Conservation (phyloP, 2,888 invertebrate species). For the Agrochola lota region DNA sequence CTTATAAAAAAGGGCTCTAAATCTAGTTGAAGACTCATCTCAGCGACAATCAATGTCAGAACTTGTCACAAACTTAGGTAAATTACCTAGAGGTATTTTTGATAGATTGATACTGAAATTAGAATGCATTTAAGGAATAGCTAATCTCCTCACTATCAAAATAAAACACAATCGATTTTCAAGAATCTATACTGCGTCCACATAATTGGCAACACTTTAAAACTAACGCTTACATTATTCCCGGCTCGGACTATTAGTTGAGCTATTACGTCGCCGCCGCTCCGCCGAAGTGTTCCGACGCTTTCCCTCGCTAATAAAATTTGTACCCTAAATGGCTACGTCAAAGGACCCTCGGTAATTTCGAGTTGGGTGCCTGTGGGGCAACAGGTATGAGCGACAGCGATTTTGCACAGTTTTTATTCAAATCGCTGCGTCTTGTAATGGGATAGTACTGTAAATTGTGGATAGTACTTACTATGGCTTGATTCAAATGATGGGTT, state of each 20-base stretch:
- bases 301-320: conserved; percentile 77
- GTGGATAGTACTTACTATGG: not conserved
- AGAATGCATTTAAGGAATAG: not conserved
- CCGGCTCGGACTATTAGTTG: conserved; percentile 60
- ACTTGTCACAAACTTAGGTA: not conserved
- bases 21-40: not conserved
- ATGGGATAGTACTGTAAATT: not conserved
- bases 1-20: not conserved
- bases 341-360: conserved; percentile 75
- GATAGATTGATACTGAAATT: not conserved
- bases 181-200: conserved; percentile 16
- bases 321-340: conserved; percentile 76
- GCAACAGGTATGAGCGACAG: conserved; percentile 38
- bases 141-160: not conserved
- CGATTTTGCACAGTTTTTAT: conserved; percentile 17
- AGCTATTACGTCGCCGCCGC: conserved; percentile 62
- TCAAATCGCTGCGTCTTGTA: not conserved
- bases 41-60: not conserved
- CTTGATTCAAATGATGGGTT: not conserved
- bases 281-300: conserved; percentile 55
- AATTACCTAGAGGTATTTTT: too few relatives aligned
- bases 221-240: conserved; percentile 61
- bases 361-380: conserved; percentile 55
- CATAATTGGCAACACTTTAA: conserved; percentile 67
- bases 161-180: conserved; percentile 9